Evolutionary conservation across 2,888 invertebrate genomes (phyloP).

Genomic region (Biston stratarius): DNA sequence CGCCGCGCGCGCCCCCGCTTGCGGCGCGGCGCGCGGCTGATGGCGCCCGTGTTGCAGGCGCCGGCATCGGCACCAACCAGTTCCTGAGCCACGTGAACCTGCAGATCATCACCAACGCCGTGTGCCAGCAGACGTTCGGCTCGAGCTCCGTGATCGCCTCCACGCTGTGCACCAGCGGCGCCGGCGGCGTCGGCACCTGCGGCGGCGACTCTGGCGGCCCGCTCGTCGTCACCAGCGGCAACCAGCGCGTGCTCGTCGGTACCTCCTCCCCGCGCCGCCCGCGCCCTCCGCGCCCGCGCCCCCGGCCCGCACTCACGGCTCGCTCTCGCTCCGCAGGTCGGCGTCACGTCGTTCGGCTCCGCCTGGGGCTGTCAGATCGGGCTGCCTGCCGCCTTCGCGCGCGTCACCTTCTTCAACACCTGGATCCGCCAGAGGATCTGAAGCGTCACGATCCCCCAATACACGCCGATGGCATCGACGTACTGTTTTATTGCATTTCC

Average conservation of each 20-base stretch:
- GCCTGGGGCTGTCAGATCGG: conserved; percentile 27
- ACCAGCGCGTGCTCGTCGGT: not conserved
- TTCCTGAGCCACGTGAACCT: conserved; percentile 74
- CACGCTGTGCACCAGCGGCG: conserved; percentile 66
- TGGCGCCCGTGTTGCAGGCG: conserved; percentile 43
- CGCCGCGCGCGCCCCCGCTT: not conserved
- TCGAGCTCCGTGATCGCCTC: conserved; percentile 45
- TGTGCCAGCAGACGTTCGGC: conserved; percentile 60
- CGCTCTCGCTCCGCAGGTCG: conserved; percentile 5
- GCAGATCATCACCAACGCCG: conserved; percentile 67
- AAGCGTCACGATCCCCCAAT: not conserved
- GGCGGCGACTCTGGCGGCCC: conserved; percentile 72
- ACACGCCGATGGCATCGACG: too few relatives aligned
- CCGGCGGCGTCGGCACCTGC: conserved; percentile 65
- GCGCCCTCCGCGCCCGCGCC: not conserved
- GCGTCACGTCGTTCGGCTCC: conserved; percentile 17
- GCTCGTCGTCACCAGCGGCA: conserved; percentile 49
- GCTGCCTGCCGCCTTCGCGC: conserved; percentile 52
- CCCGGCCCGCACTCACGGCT: not conserved
- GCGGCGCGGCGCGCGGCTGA: not conserved
- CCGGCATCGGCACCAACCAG: conserved; percentile 56
- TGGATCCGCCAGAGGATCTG: conserved; percentile 46
- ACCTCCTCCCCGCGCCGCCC: too few relatives aligned
- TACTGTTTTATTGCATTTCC: too few relatives aligned
- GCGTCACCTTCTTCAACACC: conserved; percentile 48